phyloP scores from a whole-genome alignment of 2,113 vertebrate genomes.

The Benitochromis conjunctus region DNA sequence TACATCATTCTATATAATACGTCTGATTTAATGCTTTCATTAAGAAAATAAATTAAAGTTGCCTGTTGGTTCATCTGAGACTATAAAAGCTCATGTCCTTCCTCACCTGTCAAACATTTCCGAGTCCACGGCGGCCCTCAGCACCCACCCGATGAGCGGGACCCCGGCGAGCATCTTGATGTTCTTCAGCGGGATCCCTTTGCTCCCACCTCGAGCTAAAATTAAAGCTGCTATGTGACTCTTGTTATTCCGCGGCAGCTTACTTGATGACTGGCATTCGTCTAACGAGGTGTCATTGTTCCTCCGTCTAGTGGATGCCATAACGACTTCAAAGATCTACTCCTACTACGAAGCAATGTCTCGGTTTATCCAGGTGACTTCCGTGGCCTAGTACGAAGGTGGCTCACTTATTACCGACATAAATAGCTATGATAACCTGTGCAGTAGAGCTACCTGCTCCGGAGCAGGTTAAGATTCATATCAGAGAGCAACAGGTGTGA shows the following conservation, averaged over 20 bases:
- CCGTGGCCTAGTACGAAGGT: neutral
- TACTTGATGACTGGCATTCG: neutral
- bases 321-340: neutral
- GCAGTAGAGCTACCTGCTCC: neutral
- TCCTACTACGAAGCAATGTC: fast-evolving
- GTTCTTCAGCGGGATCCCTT: conserved; percentile 61
- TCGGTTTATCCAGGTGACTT: fast-evolving
- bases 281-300: neutral
- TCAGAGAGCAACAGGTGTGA: neutral
- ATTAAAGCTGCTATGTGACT: conserved; percentile 36
- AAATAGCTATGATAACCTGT: neutral
- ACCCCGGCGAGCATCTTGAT: conserved; percentile 49
- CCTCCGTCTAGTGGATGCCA: neutral
- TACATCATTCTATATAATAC: neutral
- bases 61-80: neutral
- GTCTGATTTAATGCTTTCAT: neutral
- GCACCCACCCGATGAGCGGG: conserved; percentile 49
- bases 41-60: fast-evolving
- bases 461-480: neutral
- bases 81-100: neutral
- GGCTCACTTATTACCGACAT: neutral
- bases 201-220: conserved; percentile 53
- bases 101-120: conserved; percentile 34
- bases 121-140: conserved; percentile 39
- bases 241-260: fast-evolving